A percentile compares a stretch with the other conserved stretches of the same genome.
Conservation (phyloP, 2,797 vertebrate genomes). For the Macropus fuliginosus region DNA sequence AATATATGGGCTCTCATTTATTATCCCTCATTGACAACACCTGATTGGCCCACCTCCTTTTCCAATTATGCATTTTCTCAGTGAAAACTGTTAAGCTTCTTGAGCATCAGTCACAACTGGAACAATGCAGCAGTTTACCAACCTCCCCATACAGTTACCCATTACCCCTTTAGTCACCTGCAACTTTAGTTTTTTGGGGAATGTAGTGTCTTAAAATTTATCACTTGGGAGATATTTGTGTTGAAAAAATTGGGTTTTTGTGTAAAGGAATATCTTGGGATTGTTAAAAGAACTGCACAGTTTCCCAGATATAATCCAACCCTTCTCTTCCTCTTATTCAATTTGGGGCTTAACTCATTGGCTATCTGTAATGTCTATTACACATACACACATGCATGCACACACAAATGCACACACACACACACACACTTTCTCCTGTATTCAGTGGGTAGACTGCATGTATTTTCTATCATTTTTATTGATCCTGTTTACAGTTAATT, state of each 20-base stretch:
- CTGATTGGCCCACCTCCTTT: neutral
- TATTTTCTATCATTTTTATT: neutral
- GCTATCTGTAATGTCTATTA: neutral
- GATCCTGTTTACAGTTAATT: neutral
- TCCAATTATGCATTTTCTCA: neutral
- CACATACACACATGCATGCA: neutral
- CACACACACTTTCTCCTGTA: too few species aligned
- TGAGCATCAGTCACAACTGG: neutral
- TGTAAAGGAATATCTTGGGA: neutral
- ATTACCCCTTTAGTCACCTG: neutral
- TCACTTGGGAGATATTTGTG: neutral
- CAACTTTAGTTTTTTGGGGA: neutral
- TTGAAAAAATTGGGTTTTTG: neutral
- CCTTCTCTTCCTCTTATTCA: neutral
- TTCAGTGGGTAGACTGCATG: neutral
- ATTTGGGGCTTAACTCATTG: neutral
- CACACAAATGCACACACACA: too few species aligned
- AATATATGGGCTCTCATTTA: neutral
- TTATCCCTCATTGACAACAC: neutral
- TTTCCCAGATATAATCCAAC: neutral
- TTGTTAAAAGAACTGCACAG: neutral
- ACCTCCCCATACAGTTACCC: neutral
- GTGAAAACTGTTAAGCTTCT: neutral
- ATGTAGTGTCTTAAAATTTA: neutral
- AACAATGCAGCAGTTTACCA: neutral